Base-by-base conservation (phyloP, 2,113 vertebrate species). In the Sphyrna mokarran region DNA sequence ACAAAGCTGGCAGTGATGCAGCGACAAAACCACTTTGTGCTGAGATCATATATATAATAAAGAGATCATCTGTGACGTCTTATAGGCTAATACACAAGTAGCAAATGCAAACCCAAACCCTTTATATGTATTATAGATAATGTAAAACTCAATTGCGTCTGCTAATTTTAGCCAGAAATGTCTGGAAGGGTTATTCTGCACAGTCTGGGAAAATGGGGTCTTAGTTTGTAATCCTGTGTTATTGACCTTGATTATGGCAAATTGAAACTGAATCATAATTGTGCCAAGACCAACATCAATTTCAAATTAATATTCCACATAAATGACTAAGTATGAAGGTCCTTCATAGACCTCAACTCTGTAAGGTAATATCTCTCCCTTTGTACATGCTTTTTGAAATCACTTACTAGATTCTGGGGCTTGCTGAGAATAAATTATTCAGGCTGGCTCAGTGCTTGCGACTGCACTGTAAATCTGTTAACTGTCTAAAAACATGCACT, bases 361-460 rank as follows among this genome's bases (percentile, higher is more conserved):
- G 66, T 37, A 93, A 6, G 89, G 33, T 93, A 37, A 33, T 20
- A 20, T 37, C 33, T 37, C 63, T 93, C n/a, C 37, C 20, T 66
- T 18, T 66, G 8, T 33, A 90, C 22, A 29, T 37, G 33, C 89
- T 18, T 93, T 93, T 37, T n/a, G 61, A 93, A 93, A 37, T 93
- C n/a, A 91, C 33, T 91, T 63, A 14, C 58, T n/a, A 33, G 29
- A 37, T 91, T 66, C 33, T 29, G n/a, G 58, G n/a, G 54, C 87
- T 91, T 63, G 58, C 87, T 63, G 61, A 93, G 66, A 66, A 93
- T 93, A 93, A 93, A 93, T 93, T 93, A 93, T 93, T 68, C 61
- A 23, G 66, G n/a, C 3, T 66, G 33, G 89, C 66, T 93, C 33
- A 66, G 61, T 20, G 61, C n/a, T 93, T 18, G n/a, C 87, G 66